Evolutionary conservation across 2,888 invertebrate genomes (phyloP).

Genomic region (Parapristionchus giblindavisi): DNA sequence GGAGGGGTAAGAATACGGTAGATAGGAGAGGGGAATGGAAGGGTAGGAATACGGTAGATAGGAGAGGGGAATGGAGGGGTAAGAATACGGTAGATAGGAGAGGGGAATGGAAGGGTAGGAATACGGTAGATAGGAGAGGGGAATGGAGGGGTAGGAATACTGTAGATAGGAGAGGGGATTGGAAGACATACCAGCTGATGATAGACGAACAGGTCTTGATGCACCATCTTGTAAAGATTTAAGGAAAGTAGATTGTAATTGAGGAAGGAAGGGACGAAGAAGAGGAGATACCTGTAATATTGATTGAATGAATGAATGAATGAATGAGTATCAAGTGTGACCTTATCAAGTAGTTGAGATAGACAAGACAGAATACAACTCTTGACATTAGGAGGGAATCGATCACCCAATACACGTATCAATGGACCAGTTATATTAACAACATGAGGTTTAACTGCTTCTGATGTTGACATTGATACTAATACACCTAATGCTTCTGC

Average conservation of each 20-base stretch:
- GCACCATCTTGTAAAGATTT: constrained; percentile 88
- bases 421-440: constrained; percentile 96
- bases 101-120: too few species aligned
- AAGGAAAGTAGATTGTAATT: constrained; percentile 95
- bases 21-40: too few species aligned
- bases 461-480: constrained; percentile 73
- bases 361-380: constrained; percentile 93
- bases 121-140: too few species aligned
- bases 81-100: too few species aligned
- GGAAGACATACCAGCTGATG: constrained; percentile 44
- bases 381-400: constrained; percentile 89
- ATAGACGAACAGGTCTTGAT: constrained; percentile 55
- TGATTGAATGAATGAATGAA: not conserved
- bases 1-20: too few species aligned
- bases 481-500: constrained; percentile 88
- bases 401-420: constrained; percentile 89
- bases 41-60: too few species aligned
- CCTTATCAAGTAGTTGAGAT: constrained; percentile 89
- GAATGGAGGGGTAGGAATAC: too few species aligned
- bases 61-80: too few species aligned
- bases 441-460: constrained; percentile 78
- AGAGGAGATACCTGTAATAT: constrained; percentile 83
- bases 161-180: not conserved
- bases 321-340: constrained; percentile 64
- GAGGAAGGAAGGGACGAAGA: constrained; percentile 96